These are phyloP conservation scores for Alfaro cultratus DNA, from an alignment of 2,797 vertebrate genomes.

Conservation along the genomic window DNA sequence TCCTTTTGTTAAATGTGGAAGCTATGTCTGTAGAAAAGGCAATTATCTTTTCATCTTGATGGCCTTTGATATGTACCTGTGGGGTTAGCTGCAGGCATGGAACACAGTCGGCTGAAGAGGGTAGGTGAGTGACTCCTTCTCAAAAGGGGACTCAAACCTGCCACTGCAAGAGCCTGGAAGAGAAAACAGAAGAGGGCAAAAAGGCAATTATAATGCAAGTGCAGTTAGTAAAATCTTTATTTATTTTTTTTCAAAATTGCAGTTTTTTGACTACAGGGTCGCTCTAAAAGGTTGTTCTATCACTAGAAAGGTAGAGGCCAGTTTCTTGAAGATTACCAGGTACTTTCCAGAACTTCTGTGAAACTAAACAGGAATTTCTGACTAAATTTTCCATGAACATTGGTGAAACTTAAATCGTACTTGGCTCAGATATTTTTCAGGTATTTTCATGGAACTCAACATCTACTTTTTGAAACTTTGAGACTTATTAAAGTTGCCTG, in stretches of 20 bases:
- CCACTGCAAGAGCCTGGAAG: slow-evolving; percentile 90
- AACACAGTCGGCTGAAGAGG: slow-evolving; percentile 86
- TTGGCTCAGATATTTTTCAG: not conserved
- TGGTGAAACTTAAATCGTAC: not conserved
- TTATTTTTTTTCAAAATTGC: not conserved
- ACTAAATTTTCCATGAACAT: not conserved
- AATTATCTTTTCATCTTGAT: not conserved
- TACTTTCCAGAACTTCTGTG: not conserved
- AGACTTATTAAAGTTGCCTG: not conserved
- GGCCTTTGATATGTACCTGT: slow-evolving; percentile 61
- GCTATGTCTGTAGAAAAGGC: not conserved
- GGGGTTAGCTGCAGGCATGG: slow-evolving; percentile 88
- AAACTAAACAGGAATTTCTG: not conserved
- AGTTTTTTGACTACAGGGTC: not conserved
- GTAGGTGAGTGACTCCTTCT: slow-evolving; percentile 95
- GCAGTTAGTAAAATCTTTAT: not conserved
- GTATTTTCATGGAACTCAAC: not conserved
- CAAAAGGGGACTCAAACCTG: slow-evolving; percentile 92
- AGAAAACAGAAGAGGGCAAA: slow-evolving; percentile 12
- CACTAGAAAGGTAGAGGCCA: not conserved
- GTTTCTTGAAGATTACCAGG: not conserved
- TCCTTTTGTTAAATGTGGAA: not conserved
- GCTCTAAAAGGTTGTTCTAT: not conserved
- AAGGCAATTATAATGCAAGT: not conserved
- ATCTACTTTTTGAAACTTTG: too few species aligned